Evolutionary conservation across 2,888 invertebrate genomes (phyloP), one percentile per base, ranked within the genome.

Genomic region (Podotricha telesiphe): DNA sequence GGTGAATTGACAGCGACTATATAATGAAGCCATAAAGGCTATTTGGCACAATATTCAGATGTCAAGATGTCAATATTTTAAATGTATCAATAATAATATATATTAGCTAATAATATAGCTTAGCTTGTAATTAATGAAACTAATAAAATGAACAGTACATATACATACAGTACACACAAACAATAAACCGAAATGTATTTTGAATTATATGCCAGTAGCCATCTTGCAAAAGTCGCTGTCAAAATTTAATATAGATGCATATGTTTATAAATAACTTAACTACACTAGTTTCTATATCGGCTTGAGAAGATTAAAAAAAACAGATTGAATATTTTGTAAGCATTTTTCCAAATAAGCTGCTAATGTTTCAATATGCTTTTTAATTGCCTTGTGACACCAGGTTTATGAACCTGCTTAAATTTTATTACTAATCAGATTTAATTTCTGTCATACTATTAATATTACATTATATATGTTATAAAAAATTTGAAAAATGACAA

Each of bases 261-360:
- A 34, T 17, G 11, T 37, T 37, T 19, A 4, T n/a, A 53, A 55
- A 55, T 34, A 55, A 55, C n/a, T 42, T 42, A 47, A 17, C 5
- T 2, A 55, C 28, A 53, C 55, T 55, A 55, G 17, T 15, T 55
- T 55, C 10, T 3, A 55, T 37, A 37, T 55, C 17, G 34, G 55
- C 17, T 55, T 55, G 34, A 37, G 6, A 37, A 37, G 13, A 55
- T 55, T 55, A 34, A 37, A 37, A 53, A 42, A 55, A n/a, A n/a
- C n/a, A 8, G n/a, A 55, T 55, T 34, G n/a, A 55, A 55, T 55
- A 55, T 55, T 55, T 55, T 55, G 17, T 55, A 55, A 19, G 6
- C 17, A 19, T 55, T 55, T 55, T 37, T 34, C 55, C 6, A 55
- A 55, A 55, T 55, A 55, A 55, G 55, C 55, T 37, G 10, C 34